Conservation (phyloP, 2,797 vertebrate genomes). For the Neopelma chrysocephalum region DNA sequence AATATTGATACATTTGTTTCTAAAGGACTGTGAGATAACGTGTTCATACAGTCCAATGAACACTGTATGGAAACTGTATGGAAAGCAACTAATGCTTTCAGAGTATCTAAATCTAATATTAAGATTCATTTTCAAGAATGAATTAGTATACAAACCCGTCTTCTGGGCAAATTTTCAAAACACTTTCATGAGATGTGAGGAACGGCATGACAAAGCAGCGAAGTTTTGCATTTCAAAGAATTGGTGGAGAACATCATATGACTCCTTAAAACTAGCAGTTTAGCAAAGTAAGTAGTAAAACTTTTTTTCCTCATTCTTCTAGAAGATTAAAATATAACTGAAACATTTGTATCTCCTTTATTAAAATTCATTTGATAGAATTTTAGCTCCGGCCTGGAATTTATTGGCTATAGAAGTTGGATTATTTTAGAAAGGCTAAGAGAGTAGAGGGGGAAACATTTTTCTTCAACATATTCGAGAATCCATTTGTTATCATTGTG, state of each 20-base stretch:
- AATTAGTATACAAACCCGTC: background rate
- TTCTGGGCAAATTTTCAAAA: background rate
- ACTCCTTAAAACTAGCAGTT: background rate
- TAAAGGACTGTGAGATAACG: background rate
- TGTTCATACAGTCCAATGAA: background rate
- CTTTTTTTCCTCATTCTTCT: background rate
- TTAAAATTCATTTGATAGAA: background rate
- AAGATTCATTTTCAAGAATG: background rate
- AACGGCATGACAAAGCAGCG: accelerated
- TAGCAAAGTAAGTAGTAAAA: background rate
- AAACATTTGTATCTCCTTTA: background rate
- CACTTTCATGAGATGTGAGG: background rate
- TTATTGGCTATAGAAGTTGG: background rate
- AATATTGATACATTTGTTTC: background rate
- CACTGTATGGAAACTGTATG: background rate
- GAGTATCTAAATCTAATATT: background rate
- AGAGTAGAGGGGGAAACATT: background rate
- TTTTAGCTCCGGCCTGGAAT: background rate
- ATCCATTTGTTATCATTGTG: background rate
- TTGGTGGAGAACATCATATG: background rate
- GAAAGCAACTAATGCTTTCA: background rate
- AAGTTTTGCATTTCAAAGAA: background rate
- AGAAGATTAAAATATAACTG: background rate
- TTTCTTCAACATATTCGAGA: background rate
- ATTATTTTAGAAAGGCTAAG: background rate